Percentiles rank a stretch among this genome's conserved stretches.
Evolutionary conservation across 2,797 vertebrate genomes (phyloP).

Genomic region (Hylomyscus alleni): DNA sequence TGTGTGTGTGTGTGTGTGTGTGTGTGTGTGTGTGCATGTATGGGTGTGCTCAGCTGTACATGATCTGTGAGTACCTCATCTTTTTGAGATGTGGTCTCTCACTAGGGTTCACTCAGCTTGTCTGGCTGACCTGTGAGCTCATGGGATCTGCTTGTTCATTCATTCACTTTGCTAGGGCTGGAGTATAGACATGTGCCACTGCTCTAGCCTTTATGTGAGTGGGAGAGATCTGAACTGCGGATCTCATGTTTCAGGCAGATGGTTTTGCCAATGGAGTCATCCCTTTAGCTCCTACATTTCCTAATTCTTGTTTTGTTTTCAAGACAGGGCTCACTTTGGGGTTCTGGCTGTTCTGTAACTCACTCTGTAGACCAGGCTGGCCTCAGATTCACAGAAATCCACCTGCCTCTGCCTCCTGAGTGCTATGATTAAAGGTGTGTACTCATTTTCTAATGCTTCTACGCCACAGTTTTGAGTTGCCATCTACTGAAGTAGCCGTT

Average conservation of each 20-base stretch:
- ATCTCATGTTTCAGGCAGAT: not conserved
- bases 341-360: no score
- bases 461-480: not conserved
- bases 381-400: not conserved
- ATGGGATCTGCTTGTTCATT: not conserved
- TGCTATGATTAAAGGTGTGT: not conserved
- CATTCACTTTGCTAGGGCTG: not conserved
- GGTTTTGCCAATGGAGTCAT: not conserved
- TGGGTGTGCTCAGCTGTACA: not conserved
- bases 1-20: not conserved
- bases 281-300: not conserved
- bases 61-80: not conserved
- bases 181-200: not conserved
- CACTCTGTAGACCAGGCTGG: not conserved
- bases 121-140: not conserved
- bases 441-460: not conserved
- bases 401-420: not conserved
- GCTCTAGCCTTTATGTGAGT: no score
- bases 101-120: not conserved
- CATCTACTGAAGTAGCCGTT: not conserved
- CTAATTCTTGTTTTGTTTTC: not conserved
- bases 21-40: not conserved
- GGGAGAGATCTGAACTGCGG: not conserved
- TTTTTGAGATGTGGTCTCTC: not conserved
- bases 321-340: not conserved